Percentiles rank a stretch among this genome's conserved stretches.
Conservation (phyloP, 2,113 vertebrate species). For the Anoplopoma fimbria region DNA sequence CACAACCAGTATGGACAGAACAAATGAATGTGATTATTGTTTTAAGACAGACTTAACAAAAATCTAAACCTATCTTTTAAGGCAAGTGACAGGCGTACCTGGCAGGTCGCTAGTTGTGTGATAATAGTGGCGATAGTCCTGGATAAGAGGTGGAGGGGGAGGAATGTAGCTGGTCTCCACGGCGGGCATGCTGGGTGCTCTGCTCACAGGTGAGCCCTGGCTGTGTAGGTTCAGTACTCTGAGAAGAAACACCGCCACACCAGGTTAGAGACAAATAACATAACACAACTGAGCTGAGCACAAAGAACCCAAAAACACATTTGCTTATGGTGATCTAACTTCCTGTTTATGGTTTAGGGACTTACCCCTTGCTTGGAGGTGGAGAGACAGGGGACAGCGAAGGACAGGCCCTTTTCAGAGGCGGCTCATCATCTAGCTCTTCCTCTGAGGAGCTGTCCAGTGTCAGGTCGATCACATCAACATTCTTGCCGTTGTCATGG, state of each 20-base stretch:
- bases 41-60: not conserved
- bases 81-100: slow-evolving; percentile 78
- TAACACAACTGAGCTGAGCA: not conserved
- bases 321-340: not conserved
- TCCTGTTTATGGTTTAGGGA: not conserved
- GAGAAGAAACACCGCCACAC: slow-evolving; percentile 22
- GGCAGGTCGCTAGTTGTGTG: slow-evolving; percentile 94
- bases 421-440: slow-evolving; percentile 91
- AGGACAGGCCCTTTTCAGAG: slow-evolving; percentile 92
- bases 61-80: not conserved
- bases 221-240: slow-evolving; percentile 92
- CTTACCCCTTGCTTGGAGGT: slow-evolving; percentile 91
- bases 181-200: slow-evolving; percentile 94
- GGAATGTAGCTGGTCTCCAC: slow-evolving; percentile 97
- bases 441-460: slow-evolving; percentile 98
- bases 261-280: not conserved
- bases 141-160: slow-evolving; percentile 91
- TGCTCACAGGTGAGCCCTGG: slow-evolving; percentile 92
- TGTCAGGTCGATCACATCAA: slow-evolving; percentile 97
- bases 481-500: slow-evolving; percentile 88
- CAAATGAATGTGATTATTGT: not conserved
- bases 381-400: slow-evolving; percentile 94
- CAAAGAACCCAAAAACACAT: not conserved
- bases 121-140: slow-evolving; percentile 98
- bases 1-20: not conserved